Conservation (phyloP, 2,797 vertebrate genomes). For the Nannoperca australis region DNA sequence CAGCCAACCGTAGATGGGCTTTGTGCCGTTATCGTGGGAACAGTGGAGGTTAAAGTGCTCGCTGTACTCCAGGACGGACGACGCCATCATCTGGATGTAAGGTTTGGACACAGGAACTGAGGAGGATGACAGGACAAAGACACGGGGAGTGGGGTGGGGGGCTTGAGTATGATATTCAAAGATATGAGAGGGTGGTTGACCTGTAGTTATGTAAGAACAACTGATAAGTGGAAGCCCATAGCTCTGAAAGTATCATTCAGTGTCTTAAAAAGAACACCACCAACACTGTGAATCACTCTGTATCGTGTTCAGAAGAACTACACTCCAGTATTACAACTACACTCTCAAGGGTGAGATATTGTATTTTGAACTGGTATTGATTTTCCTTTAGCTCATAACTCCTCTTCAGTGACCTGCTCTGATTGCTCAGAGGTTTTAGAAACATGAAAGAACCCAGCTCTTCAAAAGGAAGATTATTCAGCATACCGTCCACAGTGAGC, state of each 20-base stretch:
- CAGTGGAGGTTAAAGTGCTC: conserved; percentile 95
- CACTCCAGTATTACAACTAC: conserved; percentile 12
- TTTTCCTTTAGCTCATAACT: conserved; percentile 33
- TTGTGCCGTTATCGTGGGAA: conserved; percentile 94
- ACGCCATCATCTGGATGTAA: conserved; percentile 92
- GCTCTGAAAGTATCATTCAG: too few relatives aligned
- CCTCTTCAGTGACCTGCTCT: conserved; percentile 33
- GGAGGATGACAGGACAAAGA: conserved; percentile 33
- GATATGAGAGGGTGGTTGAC: conserved; percentile 6
- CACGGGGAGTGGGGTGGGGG: too few relatives aligned
- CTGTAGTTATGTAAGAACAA: conserved; percentile 3
- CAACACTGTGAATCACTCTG: conserved; percentile 39
- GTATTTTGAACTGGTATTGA: conserved; percentile 41
- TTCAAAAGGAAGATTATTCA: neutral
- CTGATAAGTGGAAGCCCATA: conserved; percentile 1
- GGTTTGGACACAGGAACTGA: conserved; percentile 95
- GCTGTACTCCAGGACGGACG: conserved; percentile 95
- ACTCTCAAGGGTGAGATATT: conserved; percentile 13
- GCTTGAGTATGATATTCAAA: conserved; percentile 23
- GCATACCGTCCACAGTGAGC: conserved; percentile 95
- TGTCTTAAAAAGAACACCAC: conserved; percentile 16
- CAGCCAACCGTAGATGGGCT: conserved; percentile 93
- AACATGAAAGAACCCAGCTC: neutral
- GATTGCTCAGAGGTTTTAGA: conserved; percentile 23
- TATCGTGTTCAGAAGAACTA: conserved; percentile 11